Base-by-base conservation (phyloP, 2,113 vertebrate species). In the Cyprinodon tularosa region DNA sequence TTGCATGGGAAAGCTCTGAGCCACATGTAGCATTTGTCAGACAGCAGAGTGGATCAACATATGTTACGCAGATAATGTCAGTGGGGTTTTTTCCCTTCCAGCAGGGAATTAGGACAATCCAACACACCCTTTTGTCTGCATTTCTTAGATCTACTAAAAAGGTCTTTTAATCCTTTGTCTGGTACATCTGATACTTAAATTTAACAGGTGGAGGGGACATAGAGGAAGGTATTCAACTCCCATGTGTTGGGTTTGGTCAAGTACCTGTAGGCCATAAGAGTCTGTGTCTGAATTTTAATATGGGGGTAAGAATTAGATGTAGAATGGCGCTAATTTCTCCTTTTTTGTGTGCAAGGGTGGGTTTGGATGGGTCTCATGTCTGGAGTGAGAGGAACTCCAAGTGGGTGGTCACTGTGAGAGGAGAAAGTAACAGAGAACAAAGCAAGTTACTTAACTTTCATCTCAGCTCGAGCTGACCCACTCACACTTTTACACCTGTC, bases 371-470 rank as follows among this genome's bases (percentile, higher is more conserved):
- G 86, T 88, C 71, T 87, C 77, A 76, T 76, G 89, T 90, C 89
- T 89, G 77, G 80, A 86, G 60, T 76, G 17, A n/a, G 71, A 42
- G 91, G 88, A 87, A 82, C 85, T 88, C 89, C 88, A 79, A 66
- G 81, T 92, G 91, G 89, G 91, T 90, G 90, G 89, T 77, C 89
- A 84, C 73, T 71, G 70, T 62, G 74, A 75, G 76, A 79, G 72
- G 62, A 74, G 73, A 92, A 77, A 88, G 76, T 86, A 72, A 37
- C 3, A 2, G 62, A 89, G 85, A 90, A 90, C 88, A 90, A 89
- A 88, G 88, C 81, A 62, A 9, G 29, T 71, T 60, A 76, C 85
- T 88, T 76, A 74, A 85, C 88, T 89, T 92, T 91, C 86, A 89
- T 90, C 88, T 90, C 40, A 76, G 76, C 70, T 72, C 68, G 77